These are phyloP conservation scores for Diorhabda carinulata DNA, from an alignment of 1,140 invertebrate species.

Conservation along the genomic window DNA sequence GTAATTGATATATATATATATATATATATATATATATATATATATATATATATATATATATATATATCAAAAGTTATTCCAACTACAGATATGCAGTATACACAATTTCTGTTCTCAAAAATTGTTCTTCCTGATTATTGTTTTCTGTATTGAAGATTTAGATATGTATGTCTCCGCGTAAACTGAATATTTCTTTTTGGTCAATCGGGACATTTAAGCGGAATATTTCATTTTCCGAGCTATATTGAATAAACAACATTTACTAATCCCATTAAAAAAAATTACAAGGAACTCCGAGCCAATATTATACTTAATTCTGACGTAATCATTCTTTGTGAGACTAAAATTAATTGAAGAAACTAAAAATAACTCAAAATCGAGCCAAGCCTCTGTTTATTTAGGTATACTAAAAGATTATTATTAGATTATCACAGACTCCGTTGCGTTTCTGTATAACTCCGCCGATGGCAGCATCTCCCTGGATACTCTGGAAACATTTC, in stretches of 20 bases:
- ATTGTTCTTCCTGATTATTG: no score
- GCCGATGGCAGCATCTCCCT: slow-evolving; percentile 19
- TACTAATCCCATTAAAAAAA: neutral
- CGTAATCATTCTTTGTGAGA: slow-evolving; percentile 15
- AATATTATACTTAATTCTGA: slow-evolving; percentile 14
- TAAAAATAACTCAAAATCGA: slow-evolving; percentile 7
- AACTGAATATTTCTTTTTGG: neutral
- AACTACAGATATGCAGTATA: no score
- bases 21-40: no score
- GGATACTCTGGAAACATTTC: slow-evolving; percentile 1
- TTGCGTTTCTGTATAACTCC: slow-evolving; percentile 11
- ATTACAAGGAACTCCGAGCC: slow-evolving; percentile 9
- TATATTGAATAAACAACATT: neutral
- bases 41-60: no score
- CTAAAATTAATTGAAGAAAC: slow-evolving; percentile 16
- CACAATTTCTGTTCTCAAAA: no score
- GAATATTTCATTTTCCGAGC: neutral
- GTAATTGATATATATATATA: no score
- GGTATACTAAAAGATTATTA: slow-evolving; percentile 7
- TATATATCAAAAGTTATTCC: no score
- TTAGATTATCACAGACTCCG: neutral
- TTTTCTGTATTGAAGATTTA: no score
- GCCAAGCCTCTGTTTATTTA: slow-evolving; percentile 22
- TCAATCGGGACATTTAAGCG: neutral
- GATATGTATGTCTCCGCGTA: no score